phyloP scores from a whole-genome alignment of 2,113 vertebrate genomes.

The Notothenia rossii region DNA sequence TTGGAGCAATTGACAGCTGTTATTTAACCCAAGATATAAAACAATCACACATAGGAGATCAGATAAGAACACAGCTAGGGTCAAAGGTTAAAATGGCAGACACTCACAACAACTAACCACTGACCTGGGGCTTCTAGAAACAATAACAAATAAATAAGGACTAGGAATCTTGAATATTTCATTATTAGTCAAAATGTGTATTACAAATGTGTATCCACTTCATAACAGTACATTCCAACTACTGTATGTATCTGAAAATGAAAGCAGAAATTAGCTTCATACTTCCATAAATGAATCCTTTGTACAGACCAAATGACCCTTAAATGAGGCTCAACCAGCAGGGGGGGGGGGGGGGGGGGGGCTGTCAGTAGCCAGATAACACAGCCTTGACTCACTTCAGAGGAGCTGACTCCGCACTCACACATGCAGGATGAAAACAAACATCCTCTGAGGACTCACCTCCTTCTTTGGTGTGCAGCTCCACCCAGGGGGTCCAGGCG shows the following conservation, averaged over 20 bases:
- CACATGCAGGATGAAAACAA: conserved; percentile 31
- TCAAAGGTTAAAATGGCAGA: neutral
- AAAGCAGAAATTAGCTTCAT: neutral
- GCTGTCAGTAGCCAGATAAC: conserved; percentile 28
- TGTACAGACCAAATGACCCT: neutral
- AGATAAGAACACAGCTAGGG: too few species aligned
- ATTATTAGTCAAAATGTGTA: neutral
- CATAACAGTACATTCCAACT: too few species aligned
- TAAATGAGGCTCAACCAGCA: neutral
- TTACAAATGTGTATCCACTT: too few species aligned
- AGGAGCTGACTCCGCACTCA: neutral
- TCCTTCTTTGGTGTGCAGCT: conserved; percentile 83
- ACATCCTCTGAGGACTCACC: conserved; percentile 71
- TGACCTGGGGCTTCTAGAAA: too few species aligned
- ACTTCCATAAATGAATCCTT: neutral
- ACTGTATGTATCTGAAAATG: too few species aligned
- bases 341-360: conserved; percentile 9
- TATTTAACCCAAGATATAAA: too few species aligned
- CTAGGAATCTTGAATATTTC: neutral
- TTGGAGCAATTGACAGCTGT: too few species aligned
- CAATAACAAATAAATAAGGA: neutral
- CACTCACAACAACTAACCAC: neutral
- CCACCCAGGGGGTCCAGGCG: conserved; percentile 87
- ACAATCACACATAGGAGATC: too few species aligned
- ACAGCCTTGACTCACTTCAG: conserved; percentile 17